A percentile compares a stretch with the other conserved stretches of the same genome.
Evolutionary conservation across 1,140 invertebrate genomes (phyloP).

Genomic region (Meloidogyne chitwoodi): DNA sequence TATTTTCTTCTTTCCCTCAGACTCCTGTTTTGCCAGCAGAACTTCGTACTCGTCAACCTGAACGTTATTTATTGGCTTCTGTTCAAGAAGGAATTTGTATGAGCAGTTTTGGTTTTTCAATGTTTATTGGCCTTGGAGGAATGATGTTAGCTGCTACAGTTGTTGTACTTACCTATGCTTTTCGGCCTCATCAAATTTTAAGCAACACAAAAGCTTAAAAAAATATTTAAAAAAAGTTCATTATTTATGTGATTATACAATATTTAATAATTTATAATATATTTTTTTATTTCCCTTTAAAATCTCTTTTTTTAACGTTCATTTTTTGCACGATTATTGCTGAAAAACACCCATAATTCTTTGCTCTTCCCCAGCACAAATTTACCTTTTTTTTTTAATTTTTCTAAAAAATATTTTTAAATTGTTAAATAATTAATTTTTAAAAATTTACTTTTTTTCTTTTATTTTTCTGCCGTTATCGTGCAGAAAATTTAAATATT

Average conservation of each 20-base stretch:
- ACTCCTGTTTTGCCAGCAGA: conserved; percentile 31
- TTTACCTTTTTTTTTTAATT: background rate
- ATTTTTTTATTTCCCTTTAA: background rate
- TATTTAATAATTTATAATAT: too few relatives aligned
- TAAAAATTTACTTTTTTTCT: background rate
- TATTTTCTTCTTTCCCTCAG: background rate
- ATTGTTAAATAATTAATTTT: background rate
- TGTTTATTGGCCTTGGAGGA: conserved; percentile 47
- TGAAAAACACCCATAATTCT: background rate
- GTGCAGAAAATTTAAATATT: background rate
- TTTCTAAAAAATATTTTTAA: background rate
- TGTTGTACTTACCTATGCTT: conserved; percentile 33
- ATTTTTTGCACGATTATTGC: background rate
- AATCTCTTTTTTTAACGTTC: background rate
- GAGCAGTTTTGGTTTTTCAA: conserved; percentile 48
- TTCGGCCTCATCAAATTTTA: conserved; percentile 32
- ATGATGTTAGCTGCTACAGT: conserved; percentile 47
- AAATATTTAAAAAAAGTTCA: background rate
- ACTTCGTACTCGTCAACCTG: background rate
- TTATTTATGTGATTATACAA: too few relatives aligned
- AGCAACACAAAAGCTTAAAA: background rate
- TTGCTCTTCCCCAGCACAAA: background rate
- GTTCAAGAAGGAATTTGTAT: conserved; percentile 50
- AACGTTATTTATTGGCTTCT: conserved; percentile 8
- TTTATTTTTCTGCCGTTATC: background rate